These are phyloP conservation scores for Oreortyx pictus DNA, from an alignment of 2,797 vertebrate species.

Conservation along the genomic window DNA sequence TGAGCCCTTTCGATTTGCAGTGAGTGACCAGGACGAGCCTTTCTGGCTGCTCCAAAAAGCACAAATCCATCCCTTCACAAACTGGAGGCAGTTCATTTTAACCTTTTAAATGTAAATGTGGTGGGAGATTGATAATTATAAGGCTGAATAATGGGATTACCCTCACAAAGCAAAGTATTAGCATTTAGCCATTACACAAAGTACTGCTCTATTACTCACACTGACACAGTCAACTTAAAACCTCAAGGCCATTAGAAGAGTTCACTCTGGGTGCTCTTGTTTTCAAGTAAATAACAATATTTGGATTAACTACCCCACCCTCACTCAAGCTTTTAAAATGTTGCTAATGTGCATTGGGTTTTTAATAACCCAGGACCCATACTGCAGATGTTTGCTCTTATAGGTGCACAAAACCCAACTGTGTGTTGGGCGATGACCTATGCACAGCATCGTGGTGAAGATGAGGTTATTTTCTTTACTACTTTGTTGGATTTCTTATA, in stretches of 20 bases:
- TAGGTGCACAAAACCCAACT: neutral
- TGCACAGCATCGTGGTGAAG: neutral
- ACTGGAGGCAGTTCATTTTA: neutral
- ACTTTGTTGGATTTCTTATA: neutral
- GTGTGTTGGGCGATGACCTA: neutral
- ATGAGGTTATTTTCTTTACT: neutral
- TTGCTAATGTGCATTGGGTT: accelerated
- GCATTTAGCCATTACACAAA: neutral
- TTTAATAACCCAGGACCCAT: neutral
- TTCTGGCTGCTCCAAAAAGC: neutral
- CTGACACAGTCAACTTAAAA: neutral
- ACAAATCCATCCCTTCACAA: neutral
- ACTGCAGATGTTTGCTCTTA: neutral
- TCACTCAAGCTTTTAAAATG: neutral
- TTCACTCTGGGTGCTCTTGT: neutral
- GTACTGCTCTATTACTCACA: neutral
- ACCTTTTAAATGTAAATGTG: neutral
- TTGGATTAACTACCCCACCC: neutral
- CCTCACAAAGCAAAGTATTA: neutral
- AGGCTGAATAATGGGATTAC: neutral
- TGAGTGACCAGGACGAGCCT: accelerated
- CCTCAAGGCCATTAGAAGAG: neutral
- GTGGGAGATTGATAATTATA: neutral
- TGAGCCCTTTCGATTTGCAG: neutral
- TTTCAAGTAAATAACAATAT: neutral